Conservation (phyloP, 1,140 invertebrate species). For the Camponotus floridanus region DNA sequence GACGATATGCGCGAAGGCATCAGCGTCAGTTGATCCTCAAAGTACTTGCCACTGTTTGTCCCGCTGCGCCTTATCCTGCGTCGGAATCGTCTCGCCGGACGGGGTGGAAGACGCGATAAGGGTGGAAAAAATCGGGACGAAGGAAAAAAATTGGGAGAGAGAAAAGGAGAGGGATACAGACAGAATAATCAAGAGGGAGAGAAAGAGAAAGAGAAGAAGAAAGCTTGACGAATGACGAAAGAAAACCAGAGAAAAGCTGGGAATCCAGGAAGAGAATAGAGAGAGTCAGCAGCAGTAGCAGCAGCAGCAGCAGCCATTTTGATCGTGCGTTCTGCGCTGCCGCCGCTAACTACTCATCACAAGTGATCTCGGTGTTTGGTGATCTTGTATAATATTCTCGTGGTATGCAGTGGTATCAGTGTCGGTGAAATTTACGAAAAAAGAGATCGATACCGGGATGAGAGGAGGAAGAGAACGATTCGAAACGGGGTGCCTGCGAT, state of each 20-base stretch:
- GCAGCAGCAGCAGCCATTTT: conserved; percentile 77
- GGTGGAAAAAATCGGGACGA: conserved; percentile 21
- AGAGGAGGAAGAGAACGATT: conserved; percentile 3
- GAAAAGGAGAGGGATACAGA: background rate
- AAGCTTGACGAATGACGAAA: background rate
- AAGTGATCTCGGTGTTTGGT: conserved; percentile 61
- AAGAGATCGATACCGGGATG: background rate
- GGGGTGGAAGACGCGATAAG: conserved; percentile 27
- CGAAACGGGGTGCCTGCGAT: conserved; percentile 7
- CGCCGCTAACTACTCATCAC: conserved; percentile 69
- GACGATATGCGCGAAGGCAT: conserved; percentile 58
- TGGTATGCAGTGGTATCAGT: conserved; percentile 29
- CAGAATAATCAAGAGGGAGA: background rate
- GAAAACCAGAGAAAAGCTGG: conserved; percentile 1
- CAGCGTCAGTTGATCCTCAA: conserved; percentile 58
- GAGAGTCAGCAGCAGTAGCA: conserved; percentile 68
- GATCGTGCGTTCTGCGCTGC: conserved; percentile 74
- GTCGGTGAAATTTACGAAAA: background rate
- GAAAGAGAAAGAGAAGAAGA: background rate
- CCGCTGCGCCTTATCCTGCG: background rate
- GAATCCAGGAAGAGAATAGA: conserved; percentile 19
- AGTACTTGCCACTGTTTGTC: conserved; percentile 14
- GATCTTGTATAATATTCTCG: conserved; percentile 59
- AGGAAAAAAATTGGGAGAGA: background rate
- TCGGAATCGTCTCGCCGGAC: background rate